Base-by-base conservation (phyloP, 2,888 invertebrate genomes). In the Perdita meconis region DNA sequence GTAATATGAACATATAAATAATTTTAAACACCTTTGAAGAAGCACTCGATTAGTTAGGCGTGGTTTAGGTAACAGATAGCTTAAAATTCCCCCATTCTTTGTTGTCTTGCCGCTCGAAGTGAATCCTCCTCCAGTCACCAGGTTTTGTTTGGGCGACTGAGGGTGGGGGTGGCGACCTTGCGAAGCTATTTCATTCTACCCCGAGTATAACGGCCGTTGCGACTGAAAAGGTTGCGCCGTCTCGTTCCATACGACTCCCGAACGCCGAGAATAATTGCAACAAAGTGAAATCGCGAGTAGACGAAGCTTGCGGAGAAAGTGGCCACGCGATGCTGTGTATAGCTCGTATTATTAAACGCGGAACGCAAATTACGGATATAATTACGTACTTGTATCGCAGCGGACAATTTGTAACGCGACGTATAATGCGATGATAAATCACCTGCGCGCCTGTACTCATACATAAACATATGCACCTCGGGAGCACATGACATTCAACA, bases 351-450 rank as follows among this genome's bases (percentile, higher is more conserved):
- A 77, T 79, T 82, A 80, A 79, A 70, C 73, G 66, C 53, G 40
- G 71, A 69, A 82, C 78, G 69, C 68, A 72, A 78, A 82, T 82
- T 78, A 79, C 68, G 74, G 78, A 82, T 82, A 82, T 82, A 82
- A 82, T 82, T 82, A 82, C 70, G 80, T 75, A 72, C 84, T 74
- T 84, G 84, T 78, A 73, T 73, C 78, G 78, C 76, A 59, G 71
- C 74, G 81, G 78, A 74, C 82, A 81, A 84, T 84, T 84, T 84
- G 80, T 84, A 84, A 84, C 74, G 82, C 75, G 81, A 74, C 73
- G 81, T 75, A 84, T 84, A 84, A 84, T 82, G 81, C 70, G 84
- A 84, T 83, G 83, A 84, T 84, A 82, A 84, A 84, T 84, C 84
- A 84, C 76, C 80, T 64, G 80, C 64, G 69, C 73, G 60, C 70